Evolutionary conservation across 2,113 vertebrate species (phyloP), one percentile per base, ranked within the genome.

Genomic region (Rhinolophus sinicus): DNA sequence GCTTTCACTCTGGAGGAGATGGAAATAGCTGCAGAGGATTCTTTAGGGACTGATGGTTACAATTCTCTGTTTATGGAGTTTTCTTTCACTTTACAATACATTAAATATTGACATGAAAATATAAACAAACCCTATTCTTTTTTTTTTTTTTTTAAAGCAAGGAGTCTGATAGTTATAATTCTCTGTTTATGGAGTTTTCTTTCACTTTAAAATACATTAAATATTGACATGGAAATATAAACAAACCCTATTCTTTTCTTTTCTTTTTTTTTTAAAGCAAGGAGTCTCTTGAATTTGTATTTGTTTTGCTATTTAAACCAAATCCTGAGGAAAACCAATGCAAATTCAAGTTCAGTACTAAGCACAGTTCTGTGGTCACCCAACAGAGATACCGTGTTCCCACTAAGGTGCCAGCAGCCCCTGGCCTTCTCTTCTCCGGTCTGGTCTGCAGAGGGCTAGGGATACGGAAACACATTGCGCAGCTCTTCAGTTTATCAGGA

Each of bases 381-480:
- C 24, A 13, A 5, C 30, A 18, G 76, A 33, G 52, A 90, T 35
- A 5, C 62, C 30, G 0, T 0, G 12, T 28, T 81, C 26, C 67
- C 24, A 8, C 0, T 0, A 1, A 44, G n/a, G 19, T 14, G 8
- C 26, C 14, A 8, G 50, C 21, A 40, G 2, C 0, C 26, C 21
- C 21, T 24, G 15, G 12, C 6, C 21, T 22, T 44, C 60, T 54
- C 10, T 40, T 28, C 26, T 26, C 28, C 2, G 26, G 30, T 81
- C 47, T 50, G 58, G 24, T 26, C 18, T 65, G 15, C 28, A 9
- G 11, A 19, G 15, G 24, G 30, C 13, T 22, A 22, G 40, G 73
- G 26, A 65, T 4, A 11, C 1, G 18, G 44, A 60, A 69, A 35
- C 1, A 1, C 0, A 0, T 16, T 14, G 9, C 38, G 3, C 1